Evolutionary conservation across 1,140 invertebrate species (phyloP).

Genomic region (Drosophila lini): DNA sequence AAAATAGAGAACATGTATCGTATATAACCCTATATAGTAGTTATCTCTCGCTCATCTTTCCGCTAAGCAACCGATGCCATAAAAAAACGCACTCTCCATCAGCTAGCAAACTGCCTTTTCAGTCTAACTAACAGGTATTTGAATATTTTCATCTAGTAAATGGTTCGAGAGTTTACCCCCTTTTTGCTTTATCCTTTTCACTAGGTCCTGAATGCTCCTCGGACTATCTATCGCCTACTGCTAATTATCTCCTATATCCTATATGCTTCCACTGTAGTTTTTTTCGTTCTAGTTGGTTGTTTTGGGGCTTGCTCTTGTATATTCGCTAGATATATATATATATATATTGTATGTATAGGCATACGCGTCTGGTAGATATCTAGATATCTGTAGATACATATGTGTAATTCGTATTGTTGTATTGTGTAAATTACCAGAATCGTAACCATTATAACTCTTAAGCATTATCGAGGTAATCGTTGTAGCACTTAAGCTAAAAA

Average conservation of each 20-base stretch:
- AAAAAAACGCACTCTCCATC: constrained; percentile 45
- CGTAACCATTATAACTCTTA: constrained; percentile 73
- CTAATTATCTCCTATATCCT: constrained; percentile 49
- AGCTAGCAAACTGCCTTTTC: constrained; percentile 66
- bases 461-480: constrained; percentile 81
- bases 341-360: constrained; percentile 22
- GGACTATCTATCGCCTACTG: constrained; percentile 19
- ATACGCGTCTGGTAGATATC: constrained; percentile 44
- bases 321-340: constrained; percentile 62
- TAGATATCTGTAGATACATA: constrained; percentile 48
- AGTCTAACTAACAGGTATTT: constrained; percentile 77
- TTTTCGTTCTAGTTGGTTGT: constrained; percentile 50
- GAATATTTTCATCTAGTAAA: constrained; percentile 69
- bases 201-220: constrained; percentile 38
- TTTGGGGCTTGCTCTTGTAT: constrained; percentile 54
- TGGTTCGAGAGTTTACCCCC: constrained; percentile 35
- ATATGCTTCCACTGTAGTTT: constrained; percentile 34
- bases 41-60: constrained; percentile 14
- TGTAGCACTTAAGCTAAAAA: constrained; percentile 82
- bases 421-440: constrained; percentile 71
- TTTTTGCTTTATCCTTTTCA: constrained; percentile 35
- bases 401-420: constrained; percentile 64
- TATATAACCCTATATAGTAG: constrained; percentile 22
- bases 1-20: background rate
- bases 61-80: constrained; percentile 49